Conservation (phyloP, 2,113 vertebrate species). For the Megaptera novaeangliae region DNA sequence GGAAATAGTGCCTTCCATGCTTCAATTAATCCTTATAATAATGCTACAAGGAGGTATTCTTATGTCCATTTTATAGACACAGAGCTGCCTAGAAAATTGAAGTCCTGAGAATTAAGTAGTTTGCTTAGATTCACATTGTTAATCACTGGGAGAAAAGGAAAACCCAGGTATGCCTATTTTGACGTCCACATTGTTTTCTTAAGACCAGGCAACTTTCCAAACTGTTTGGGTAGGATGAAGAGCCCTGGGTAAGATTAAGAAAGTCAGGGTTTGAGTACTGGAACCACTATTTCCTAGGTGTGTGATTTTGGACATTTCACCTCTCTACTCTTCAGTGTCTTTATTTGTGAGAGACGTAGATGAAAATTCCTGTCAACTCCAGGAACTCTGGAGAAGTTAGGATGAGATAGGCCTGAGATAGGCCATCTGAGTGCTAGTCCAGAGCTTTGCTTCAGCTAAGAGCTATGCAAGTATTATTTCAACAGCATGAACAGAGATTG, state of each 20-base stretch:
- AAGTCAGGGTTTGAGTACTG: not conserved
- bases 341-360: not conserved
- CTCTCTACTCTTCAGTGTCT: not conserved
- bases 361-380: not conserved
- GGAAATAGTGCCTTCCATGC: not conserved
- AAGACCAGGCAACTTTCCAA: not conserved
- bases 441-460: not conserved
- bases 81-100: not conserved
- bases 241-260: not conserved
- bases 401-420: not conserved
- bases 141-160: not conserved
- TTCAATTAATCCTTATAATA: not conserved
- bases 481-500: not conserved
- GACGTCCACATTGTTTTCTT: not conserved
- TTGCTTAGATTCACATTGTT: not conserved
- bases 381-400: not conserved
- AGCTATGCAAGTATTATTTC: not conserved
- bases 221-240: not conserved
- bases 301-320: not conserved
- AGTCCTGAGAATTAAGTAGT: not conserved
- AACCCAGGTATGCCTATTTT: not conserved
- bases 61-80: not conserved
- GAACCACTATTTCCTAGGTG: not conserved
- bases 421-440: not conserved
- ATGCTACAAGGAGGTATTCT: not conserved